Evolutionary conservation across 2,113 vertebrate genomes (phyloP).

Genomic region (Anthoscopus minutus): DNA sequence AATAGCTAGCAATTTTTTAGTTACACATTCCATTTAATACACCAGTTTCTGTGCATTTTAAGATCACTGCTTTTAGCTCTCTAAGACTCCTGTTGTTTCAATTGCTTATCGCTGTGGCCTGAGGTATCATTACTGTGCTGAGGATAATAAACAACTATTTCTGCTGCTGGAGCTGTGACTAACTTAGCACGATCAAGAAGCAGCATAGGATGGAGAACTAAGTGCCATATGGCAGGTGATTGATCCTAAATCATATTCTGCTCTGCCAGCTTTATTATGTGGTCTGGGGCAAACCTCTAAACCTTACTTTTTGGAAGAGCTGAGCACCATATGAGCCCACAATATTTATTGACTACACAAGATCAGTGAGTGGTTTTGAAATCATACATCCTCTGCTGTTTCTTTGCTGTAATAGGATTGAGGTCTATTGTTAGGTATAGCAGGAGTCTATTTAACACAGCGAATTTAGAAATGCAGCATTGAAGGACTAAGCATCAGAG

Average conservation of each 20-base stretch:
- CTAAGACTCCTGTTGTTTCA: constrained; percentile 47
- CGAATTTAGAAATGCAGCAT: not conserved
- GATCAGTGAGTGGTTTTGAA: not conserved
- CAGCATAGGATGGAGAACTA: not conserved
- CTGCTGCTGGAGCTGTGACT: constrained; percentile 33
- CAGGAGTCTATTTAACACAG: not conserved
- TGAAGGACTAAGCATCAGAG: not conserved
- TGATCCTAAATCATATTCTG: not conserved
- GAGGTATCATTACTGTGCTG: constrained; percentile 25
- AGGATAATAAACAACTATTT: constrained; percentile 43
- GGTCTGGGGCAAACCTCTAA: not conserved
- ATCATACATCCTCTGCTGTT: not conserved
- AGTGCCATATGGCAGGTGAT: not conserved
- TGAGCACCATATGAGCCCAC: not conserved
- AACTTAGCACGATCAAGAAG: constrained; percentile 9
- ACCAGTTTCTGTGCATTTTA: constrained; percentile 16
- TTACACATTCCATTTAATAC: constrained; percentile 24
- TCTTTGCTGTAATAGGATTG: not conserved
- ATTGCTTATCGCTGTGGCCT: constrained; percentile 49
- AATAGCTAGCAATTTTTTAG: constrained; percentile 22
- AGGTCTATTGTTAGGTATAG: not conserved
- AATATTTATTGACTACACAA: not conserved
- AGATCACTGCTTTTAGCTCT: constrained; percentile 19
- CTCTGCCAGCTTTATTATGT: not conserved
- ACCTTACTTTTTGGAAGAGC: not conserved